phyloP scores from a whole-genome alignment of 2,113 vertebrate species.

The Pollimyrus isidori region DNA sequence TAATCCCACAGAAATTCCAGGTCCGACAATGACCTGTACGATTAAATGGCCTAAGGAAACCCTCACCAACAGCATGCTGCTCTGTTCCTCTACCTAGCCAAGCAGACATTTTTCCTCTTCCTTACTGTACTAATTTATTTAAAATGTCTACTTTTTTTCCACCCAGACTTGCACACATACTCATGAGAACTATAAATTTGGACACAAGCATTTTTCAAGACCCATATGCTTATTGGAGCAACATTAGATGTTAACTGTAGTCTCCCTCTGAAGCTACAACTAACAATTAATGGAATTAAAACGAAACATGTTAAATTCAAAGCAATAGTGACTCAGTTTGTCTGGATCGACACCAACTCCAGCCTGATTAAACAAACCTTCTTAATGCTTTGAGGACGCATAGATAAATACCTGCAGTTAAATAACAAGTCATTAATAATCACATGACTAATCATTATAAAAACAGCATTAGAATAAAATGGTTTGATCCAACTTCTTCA shows the following conservation, averaged over 20 bases:
- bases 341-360: not conserved
- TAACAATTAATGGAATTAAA: not conserved
- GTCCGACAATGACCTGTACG: not conserved
- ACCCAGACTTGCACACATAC: not conserved
- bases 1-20: not conserved
- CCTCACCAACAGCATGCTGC: not conserved
- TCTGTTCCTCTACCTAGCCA: not conserved
- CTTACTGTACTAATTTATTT: constrained; percentile 2
- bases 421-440: not conserved
- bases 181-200: not conserved
- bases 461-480: not conserved
- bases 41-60: not conserved
- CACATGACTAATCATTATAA: not conserved
- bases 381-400: not conserved
- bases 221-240: not conserved
- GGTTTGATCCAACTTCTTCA: not conserved
- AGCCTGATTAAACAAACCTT: not conserved
- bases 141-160: not conserved
- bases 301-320: not conserved
- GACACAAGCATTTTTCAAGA: not conserved
- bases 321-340: not conserved
- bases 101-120: not conserved
- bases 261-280: not conserved
- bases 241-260: not conserved
- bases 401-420: not conserved